Evolutionary conservation across 2,113 vertebrate genomes (phyloP), one percentile per base, ranked within the genome.

Genomic region (Engraulis encrasicolus): DNA sequence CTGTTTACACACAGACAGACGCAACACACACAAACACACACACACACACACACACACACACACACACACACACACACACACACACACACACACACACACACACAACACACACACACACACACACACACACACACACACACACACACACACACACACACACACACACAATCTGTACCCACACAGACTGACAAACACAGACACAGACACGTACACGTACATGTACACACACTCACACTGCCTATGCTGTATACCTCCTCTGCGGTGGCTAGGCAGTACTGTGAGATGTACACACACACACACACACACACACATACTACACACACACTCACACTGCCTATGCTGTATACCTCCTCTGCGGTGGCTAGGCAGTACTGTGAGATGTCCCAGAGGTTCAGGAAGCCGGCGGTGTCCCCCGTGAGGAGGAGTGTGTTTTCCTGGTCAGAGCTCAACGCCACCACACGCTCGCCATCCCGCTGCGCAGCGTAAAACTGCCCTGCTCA

Each of bases 401-500:
- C 94, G 0, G 85, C 1, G 0, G 90, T 90, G 89, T 94, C 92
- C 85, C 92, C 93, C 38, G 90, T 93, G 52, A 94, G 83, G 14
- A 95, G 91, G n/a, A 93, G 36, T 20, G 58, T 90, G 85, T 93
- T 94, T 78, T 87, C 71, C 36, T 91, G 88, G 83, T 92, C 90
- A 37, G 92, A 90, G 81, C 79, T 89, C 74, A 94, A 82, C n/a
- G 86, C 88, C 31, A 91, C 80, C 20, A 94, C 89, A 78, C 83
- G 66, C 1, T 86, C 81, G 27, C 87, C 83, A 15, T 82, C 66
- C 58, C 87, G 78, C 54, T 85, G 49, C 12, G 90, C 89, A 50
- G 82, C 90, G 50, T 88, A 91, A 84, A 93, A 94, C 49, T 84
- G 50, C 6, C 89, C 94, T 95, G 89, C n/a, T n/a, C n/a, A n/a